Evolutionary conservation across 2,113 vertebrate genomes (phyloP), one percentile per base, ranked within the genome.

Genomic region (Callipepla californica): DNA sequence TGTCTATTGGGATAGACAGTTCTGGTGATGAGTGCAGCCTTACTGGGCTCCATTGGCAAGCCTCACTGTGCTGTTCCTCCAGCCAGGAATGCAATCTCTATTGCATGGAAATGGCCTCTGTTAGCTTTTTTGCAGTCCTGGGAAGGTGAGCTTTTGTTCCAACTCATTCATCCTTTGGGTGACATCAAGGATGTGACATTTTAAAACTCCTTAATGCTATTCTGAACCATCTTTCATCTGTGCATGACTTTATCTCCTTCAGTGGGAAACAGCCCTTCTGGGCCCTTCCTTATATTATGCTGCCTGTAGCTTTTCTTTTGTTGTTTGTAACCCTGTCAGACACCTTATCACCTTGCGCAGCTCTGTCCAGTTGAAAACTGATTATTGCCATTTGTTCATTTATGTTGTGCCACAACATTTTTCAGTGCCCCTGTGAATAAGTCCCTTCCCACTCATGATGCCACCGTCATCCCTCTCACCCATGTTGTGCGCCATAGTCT

Each of bases 301-400:
- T 85, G 72, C 65, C 87, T 88, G 79, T 20, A 79, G 42, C 50
- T 90, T 91, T 88, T 85, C 81, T 83, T 82, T 85, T 87, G 77
- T 85, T 82, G 87, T 82, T 90, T 2, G 0, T 90, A 95, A 90
- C 68, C 55, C 76, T 85, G 65, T 83, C 93, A 93, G 55, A 30
- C 65, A 79, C 42, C 65, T 94, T 93, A 95, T 85, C 90, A 91
- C 72, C 42, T 79, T 55, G 28, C 67, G 68, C 73, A 95, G 63
- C 32, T 83, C 79, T 86, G 80, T 74, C 76, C 85, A 78, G 73
- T 38, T 2, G 34, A 80, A 90, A 95, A 90, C 45, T 77, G 68
- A 85, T 95, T 70, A 80, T 90, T 70, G 57, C 34, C 76, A 92
- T 94, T 96, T 95, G 73, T 75, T 65, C 57, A 92, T 88, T 95